Percentiles rank a stretch among this genome's conserved stretches.
phyloP scores from a whole-genome alignment of 53 echinoderm and acorn worm species.

The Henricia sp. region DNA sequence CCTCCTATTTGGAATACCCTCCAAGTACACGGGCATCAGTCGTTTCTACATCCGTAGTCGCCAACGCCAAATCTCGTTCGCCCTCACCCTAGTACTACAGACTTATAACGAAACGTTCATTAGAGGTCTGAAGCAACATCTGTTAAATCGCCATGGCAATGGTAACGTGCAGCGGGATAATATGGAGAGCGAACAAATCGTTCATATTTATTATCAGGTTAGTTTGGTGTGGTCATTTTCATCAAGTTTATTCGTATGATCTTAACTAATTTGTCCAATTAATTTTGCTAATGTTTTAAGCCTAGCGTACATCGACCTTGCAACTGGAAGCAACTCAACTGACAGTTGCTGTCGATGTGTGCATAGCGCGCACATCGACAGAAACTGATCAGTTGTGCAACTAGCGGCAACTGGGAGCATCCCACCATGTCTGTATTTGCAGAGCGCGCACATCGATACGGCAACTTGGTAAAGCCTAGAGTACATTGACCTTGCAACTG shows the following conservation, averaged over 20 bases:
- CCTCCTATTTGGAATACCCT: slow-evolving; percentile 85
- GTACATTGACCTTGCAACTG: too few species aligned
- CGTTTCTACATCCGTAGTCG: slow-evolving; percentile 85
- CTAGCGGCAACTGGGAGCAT: too few species aligned
- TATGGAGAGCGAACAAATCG: slow-evolving; percentile 67
- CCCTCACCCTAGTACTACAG: slow-evolving; percentile 89
- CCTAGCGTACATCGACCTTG: too few species aligned
- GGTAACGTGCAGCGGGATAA: slow-evolving; percentile 49
- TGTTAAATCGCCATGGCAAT: slow-evolving; percentile 6
- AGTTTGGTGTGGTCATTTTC: neutral
- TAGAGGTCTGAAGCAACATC: slow-evolving; percentile 74
- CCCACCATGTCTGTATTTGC: too few species aligned
- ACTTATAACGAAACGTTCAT: slow-evolving; percentile 90
- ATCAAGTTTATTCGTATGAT: neutral
- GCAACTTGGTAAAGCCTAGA: too few species aligned
- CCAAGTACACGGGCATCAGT: slow-evolving; percentile 84
- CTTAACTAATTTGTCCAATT: neutral
- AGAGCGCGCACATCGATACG: too few species aligned
- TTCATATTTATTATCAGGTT: slow-evolving; percentile 93
- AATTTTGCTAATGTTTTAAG: too few species aligned
- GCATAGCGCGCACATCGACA: too few species aligned
- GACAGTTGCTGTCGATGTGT: too few species aligned
- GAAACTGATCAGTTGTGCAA: too few species aligned
- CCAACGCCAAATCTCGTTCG: slow-evolving; percentile 83
- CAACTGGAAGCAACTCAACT: too few species aligned